Evolutionary conservation across 1,140 invertebrate species (phyloP).

Genomic region (Pristionchus pacificus): DNA sequence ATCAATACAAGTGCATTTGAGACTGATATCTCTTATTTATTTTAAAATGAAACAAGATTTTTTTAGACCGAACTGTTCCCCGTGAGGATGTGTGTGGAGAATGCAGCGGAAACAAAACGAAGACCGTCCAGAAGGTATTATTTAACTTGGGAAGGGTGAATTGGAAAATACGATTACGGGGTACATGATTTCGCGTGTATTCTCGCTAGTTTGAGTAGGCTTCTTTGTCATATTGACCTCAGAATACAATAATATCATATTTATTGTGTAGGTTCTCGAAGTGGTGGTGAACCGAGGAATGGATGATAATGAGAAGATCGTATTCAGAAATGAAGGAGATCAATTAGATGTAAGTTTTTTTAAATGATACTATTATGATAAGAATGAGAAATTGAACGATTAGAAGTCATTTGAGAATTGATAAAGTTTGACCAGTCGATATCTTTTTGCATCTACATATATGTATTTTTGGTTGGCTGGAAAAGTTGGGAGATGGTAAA

Average conservation of each 20-base stretch:
- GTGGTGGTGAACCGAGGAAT: slow-evolving; percentile 65
- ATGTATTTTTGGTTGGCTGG: too few species aligned
- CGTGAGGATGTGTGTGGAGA: slow-evolving; percentile 73
- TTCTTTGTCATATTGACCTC: too few species aligned
- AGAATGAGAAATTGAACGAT: too few species aligned
- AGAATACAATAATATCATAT: too few species aligned
- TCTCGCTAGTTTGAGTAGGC: too few species aligned
- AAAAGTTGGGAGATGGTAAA: too few species aligned
- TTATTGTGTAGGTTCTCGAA: slow-evolving; percentile 59
- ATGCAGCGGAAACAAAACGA: slow-evolving; percentile 67
- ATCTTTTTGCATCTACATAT: too few species aligned
- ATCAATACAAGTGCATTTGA: background rate
- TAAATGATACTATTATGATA: background rate
- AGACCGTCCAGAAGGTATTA: slow-evolving; percentile 60
- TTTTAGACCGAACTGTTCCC: slow-evolving; percentile 69
- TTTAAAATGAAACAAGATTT: background rate
- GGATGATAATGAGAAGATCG: slow-evolving; percentile 61
- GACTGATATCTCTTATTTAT: background rate
- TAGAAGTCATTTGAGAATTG: too few species aligned
- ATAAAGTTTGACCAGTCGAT: too few species aligned
- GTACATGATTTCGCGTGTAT: too few species aligned
- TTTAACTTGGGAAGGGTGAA: background rate
- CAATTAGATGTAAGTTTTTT: slow-evolving; percentile 54
- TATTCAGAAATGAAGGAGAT: slow-evolving; percentile 63
- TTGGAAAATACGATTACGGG: background rate